Percentiles rank a stretch among this genome's conserved stretches.
Conservation (phyloP, 1,140 invertebrate species). For the Cherax quadricarinatus region DNA sequence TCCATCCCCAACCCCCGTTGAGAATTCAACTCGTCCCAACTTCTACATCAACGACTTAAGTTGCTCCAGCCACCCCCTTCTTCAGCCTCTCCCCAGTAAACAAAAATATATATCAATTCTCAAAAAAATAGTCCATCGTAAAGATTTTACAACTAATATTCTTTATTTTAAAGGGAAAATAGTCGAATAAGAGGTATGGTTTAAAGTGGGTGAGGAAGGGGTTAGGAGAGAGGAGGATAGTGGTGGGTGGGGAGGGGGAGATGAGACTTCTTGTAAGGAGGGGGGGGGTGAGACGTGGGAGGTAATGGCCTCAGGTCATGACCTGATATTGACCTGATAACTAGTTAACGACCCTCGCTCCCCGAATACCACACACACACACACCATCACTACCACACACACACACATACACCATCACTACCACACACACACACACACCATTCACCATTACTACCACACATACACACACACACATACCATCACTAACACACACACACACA, state of each 20-base stretch:
- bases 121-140: too few species aligned
- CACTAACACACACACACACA: too few species aligned
- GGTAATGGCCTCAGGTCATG: slow-evolving; percentile 53
- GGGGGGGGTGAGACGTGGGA: neutral
- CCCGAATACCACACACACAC: neutral
- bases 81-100: too few species aligned
- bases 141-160: too few species aligned
- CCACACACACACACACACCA: neutral
- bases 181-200: too few species aligned
- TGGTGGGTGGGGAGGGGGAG: neutral
- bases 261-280: neutral
- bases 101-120: too few species aligned
- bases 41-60: slow-evolving; percentile 4
- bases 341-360: slow-evolving; percentile 16
- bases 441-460: too few species aligned
- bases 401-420: too few species aligned
- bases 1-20: neutral
- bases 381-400: neutral
- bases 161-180: too few species aligned
- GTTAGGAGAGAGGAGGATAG: neutral
- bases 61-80: too few species aligned
- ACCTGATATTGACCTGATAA: slow-evolving; percentile 58
- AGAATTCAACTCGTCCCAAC: neutral
- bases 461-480: too few species aligned
- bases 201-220: neutral